phyloP scores from a whole-genome alignment of 2,797 vertebrate genomes.

The Rhynchonycteris naso region DNA sequence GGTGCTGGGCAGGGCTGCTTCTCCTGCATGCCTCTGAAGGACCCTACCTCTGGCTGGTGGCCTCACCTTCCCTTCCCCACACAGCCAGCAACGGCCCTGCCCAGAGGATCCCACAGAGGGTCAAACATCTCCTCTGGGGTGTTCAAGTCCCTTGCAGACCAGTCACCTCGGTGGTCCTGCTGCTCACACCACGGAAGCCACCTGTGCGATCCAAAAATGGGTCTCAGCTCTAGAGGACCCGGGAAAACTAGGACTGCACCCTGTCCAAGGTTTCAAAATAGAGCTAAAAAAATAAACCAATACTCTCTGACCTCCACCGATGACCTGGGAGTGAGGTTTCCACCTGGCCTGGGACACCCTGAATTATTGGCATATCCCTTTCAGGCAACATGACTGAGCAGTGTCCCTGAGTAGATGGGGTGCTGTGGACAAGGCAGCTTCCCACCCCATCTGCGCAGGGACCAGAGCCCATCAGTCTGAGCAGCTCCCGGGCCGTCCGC shows the following conservation, averaged over 20 bases:
- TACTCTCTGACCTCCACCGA: background rate
- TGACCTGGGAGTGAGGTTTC: background rate
- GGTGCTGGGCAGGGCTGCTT: background rate
- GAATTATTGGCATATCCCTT: constrained; percentile 24
- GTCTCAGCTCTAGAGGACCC: constrained; percentile 10
- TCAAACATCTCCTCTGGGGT: background rate
- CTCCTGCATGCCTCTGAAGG: background rate
- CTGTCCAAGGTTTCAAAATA: background rate
- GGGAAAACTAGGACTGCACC: background rate
- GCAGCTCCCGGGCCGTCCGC: background rate
- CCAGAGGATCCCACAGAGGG: background rate
- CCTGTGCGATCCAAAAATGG: background rate
- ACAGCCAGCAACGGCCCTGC: background rate
- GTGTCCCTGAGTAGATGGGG: background rate
- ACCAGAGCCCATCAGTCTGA: background rate
- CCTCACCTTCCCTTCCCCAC: background rate
- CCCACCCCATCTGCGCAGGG: background rate
- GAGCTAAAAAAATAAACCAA: background rate
- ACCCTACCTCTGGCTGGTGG: background rate
- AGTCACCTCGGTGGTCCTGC: background rate
- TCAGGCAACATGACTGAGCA: background rate
- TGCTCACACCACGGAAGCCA: background rate
- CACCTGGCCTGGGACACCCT: background rate
- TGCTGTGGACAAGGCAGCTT: background rate
- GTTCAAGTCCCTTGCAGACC: background rate